A percentile compares a stretch with the other conserved stretches of the same genome.
Conservation (phyloP, 2,797 vertebrate genomes). For the Alfaro cultratus region DNA sequence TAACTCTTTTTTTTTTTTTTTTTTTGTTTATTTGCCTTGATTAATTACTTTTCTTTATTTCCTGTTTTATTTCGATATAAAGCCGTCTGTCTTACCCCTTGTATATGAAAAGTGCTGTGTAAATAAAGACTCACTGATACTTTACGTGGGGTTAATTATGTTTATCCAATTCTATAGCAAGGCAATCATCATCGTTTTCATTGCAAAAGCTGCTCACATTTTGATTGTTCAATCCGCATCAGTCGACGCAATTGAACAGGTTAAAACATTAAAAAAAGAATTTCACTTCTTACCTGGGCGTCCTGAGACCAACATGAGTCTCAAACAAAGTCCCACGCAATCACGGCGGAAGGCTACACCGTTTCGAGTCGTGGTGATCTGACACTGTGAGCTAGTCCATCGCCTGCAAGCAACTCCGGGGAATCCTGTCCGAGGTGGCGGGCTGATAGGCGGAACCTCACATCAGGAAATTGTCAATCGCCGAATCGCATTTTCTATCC, state of each 20-base stretch:
- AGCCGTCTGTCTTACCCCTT: background rate
- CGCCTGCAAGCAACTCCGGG: constrained; percentile 30
- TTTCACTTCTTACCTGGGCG: constrained; percentile 45
- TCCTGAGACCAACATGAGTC: constrained; percentile 19
- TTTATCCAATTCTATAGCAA: background rate
- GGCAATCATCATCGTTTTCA: background rate
- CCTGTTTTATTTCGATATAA: background rate
- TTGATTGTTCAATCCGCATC: too few species aligned
- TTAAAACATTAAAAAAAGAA: background rate
- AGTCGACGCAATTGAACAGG: background rate
- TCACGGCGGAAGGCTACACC: constrained; percentile 8
- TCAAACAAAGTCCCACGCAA: background rate
- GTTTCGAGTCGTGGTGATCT: background rate
- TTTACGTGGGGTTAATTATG: background rate
- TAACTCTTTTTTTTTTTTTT: background rate
- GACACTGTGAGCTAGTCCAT: constrained; percentile 66
- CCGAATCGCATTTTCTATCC: constrained; percentile 56
- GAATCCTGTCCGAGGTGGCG: constrained; percentile 41
- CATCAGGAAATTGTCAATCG: constrained; percentile 92
- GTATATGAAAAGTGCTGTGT: background rate
- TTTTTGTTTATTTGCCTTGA: background rate
- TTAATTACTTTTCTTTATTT: background rate
- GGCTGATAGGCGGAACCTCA: constrained; percentile 77
- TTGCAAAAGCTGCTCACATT: background rate
- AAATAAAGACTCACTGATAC: background rate